Evolutionary conservation across 2,113 vertebrate genomes (phyloP).

Genomic region (Gyps fulvus): DNA sequence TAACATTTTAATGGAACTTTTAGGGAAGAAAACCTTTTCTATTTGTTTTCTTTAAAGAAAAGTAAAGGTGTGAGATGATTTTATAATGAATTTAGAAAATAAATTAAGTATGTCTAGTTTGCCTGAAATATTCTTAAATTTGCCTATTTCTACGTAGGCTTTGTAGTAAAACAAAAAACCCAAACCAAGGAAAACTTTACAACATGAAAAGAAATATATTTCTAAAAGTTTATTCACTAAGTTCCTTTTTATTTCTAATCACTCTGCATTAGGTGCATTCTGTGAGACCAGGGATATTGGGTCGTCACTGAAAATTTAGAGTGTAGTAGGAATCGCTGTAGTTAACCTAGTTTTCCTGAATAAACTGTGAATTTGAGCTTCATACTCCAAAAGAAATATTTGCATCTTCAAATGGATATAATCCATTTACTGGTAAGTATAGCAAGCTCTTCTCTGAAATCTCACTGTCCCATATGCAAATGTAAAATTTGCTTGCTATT

Average conservation of each 20-base stretch:
- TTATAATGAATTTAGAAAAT: background rate
- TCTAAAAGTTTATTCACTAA: background rate
- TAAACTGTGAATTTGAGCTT: background rate
- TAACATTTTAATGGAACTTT: background rate
- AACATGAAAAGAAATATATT: background rate
- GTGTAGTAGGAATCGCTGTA: background rate
- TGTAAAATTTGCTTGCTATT: background rate
- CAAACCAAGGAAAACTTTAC: background rate
- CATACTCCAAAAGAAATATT: background rate
- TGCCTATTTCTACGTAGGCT: background rate
- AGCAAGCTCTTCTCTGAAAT: background rate
- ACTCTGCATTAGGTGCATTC: background rate
- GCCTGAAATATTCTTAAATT: background rate
- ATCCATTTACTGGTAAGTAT: background rate
- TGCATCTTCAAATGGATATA: background rate
- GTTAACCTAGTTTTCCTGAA: background rate
- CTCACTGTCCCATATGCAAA: background rate
- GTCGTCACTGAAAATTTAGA: background rate
- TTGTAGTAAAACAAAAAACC: background rate
- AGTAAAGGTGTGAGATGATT: background rate
- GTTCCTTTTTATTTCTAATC: background rate
- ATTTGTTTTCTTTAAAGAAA: background rate
- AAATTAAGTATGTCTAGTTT: background rate
- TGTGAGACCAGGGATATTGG: background rate
- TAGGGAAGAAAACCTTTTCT: background rate